A percentile compares a stretch with the other conserved stretches of the same genome.
Conservation (phyloP, 2,797 vertebrate genomes). For the Ibycter americanus region DNA sequence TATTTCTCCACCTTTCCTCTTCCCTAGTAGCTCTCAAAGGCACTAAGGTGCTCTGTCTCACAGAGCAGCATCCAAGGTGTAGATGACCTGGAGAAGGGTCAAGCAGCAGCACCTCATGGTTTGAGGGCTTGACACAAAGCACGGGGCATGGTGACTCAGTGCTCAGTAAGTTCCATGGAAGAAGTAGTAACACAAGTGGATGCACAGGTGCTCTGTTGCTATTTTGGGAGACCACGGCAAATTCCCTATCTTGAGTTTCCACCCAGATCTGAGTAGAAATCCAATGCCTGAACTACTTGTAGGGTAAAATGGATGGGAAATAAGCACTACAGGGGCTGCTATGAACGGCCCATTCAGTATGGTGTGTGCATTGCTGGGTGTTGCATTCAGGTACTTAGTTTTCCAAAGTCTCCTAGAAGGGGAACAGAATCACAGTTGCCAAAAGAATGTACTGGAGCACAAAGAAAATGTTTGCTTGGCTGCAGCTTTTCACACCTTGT, state of each 20-base stretch:
- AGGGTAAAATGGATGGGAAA: neutral
- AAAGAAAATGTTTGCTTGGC: neutral
- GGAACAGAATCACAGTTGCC: neutral
- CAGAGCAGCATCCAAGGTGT: neutral
- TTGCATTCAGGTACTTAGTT: neutral
- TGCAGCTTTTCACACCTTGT: neutral
- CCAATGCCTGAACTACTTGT: neutral
- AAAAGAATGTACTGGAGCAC: neutral
- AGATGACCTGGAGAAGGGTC: neutral
- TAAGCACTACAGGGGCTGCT: neutral
- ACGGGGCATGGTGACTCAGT: neutral
- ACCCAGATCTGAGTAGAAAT: neutral
- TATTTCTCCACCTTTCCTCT: neutral
- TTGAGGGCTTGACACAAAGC: neutral
- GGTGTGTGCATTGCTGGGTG: neutral
- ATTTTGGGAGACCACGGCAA: neutral
- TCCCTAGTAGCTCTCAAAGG: neutral
- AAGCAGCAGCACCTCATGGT: neutral
- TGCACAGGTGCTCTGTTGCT: neutral
- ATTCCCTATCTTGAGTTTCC: neutral
- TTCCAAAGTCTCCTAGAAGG: neutral
- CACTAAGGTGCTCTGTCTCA: neutral
- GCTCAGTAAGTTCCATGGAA: neutral
- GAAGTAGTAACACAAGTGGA: neutral
- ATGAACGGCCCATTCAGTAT: neutral